These are phyloP conservation scores for Phrynocephalus forsythii DNA, from an alignment of 2,797 vertebrate species.

Conservation along the genomic window DNA sequence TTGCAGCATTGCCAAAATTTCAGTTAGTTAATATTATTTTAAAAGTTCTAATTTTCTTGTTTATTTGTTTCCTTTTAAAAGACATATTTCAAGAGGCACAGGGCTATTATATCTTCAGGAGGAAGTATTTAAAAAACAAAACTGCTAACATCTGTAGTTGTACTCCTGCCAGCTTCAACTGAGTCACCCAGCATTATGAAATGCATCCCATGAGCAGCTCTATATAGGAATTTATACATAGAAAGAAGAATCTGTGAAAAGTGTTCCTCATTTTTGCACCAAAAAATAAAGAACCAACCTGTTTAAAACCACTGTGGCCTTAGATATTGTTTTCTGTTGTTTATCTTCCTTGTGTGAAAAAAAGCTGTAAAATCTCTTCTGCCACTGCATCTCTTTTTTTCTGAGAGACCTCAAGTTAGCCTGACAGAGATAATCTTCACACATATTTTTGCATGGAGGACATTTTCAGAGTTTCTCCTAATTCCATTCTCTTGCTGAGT, in stretches of 20 bases:
- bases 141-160: not conserved
- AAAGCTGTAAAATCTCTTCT: not conserved
- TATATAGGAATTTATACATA: slow-evolving; percentile 19
- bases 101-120: not conserved
- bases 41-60: not conserved
- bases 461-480: not conserved
- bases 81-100: not conserved
- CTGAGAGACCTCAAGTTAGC: not conserved
- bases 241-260: not conserved
- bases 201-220: not conserved
- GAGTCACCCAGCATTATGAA: slow-evolving; percentile 11
- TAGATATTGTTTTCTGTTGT: not conserved
- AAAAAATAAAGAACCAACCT: not conserved
- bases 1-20: not conserved
- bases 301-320: not conserved
- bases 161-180: slow-evolving; percentile 25
- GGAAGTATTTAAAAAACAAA: not conserved
- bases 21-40: not conserved
- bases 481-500: not conserved
- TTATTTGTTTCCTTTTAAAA: slow-evolving; percentile 22
- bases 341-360: not conserved
- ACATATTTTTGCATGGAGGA: not conserved
- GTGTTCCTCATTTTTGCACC: not conserved
- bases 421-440: not conserved
- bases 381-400: not conserved